Conservation (phyloP, 2,113 vertebrate species). For the Prionailurus bengalensis region DNA sequence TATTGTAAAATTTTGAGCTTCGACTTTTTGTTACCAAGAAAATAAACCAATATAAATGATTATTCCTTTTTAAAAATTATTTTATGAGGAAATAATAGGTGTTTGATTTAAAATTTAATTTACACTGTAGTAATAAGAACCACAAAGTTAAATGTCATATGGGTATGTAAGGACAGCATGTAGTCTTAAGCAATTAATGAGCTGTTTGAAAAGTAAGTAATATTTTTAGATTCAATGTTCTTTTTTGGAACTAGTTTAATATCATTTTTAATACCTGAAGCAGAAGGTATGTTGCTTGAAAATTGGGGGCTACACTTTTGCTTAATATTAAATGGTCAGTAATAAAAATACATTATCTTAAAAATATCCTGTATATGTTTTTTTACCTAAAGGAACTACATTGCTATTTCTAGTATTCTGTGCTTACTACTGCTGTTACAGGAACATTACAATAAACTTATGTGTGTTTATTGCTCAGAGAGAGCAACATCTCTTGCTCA, state of each 20-base stretch:
- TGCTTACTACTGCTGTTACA: background rate
- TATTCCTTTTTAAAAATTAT: conserved; percentile 20
- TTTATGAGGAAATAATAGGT: background rate
- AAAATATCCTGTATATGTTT: background rate
- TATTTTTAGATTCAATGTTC: conserved; percentile 49
- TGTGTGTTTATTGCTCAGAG: background rate
- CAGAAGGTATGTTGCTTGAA: conserved; percentile 19
- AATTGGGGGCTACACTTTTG: conserved; percentile 24
- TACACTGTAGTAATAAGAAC: background rate
- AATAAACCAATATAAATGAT: background rate
- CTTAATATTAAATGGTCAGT: conserved; percentile 32
- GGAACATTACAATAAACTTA: background rate
- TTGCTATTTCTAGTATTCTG: conserved; percentile 17
- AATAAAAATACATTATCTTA: conserved; percentile 53
- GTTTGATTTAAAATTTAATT: conserved; percentile 54
- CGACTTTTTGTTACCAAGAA: background rate
- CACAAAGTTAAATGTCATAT: background rate
- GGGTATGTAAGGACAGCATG: background rate
- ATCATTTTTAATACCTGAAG: conserved; percentile 27
- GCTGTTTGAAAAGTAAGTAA: conserved; percentile 1
- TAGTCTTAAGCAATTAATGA: background rate
- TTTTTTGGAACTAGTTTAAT: conserved; percentile 27
- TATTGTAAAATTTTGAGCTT: background rate
- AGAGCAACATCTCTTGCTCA: background rate
- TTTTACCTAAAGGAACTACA: conserved; percentile 44